A percentile compares a stretch with the other conserved stretches of the same genome.
Evolutionary conservation across 2,888 invertebrate genomes (phyloP).

Genomic region (Perithous albicinctus): DNA sequence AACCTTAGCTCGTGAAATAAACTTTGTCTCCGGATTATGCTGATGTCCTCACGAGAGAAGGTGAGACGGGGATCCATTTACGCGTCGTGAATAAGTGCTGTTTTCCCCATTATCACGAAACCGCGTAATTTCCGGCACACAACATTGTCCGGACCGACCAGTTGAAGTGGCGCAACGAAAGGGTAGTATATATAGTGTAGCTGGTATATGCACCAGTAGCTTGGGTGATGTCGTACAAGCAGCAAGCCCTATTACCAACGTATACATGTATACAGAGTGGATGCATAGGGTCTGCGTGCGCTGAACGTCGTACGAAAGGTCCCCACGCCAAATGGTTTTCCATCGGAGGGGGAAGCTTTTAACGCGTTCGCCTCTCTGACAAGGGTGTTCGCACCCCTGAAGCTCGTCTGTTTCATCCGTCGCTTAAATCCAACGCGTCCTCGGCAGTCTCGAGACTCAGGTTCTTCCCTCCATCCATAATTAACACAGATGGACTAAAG

Average conservation of each 20-base stretch:
- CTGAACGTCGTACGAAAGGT: conserved; percentile 7
- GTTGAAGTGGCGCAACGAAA: conserved; percentile 31
- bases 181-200: conserved; percentile 3
- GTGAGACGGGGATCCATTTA: conserved; percentile 13
- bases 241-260: conserved; percentile 10
- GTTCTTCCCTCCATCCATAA: background rate
- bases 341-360: conserved; percentile 25
- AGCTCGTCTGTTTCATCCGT: conserved; percentile 26
- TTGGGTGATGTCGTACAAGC: conserved; percentile 2
- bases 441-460: conserved; percentile 23
- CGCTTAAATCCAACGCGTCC: conserved; percentile 23
- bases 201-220: background rate
- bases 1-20: too few species aligned
- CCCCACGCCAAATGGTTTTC: conserved; percentile 35
- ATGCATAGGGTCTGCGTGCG: background rate
- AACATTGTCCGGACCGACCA: conserved; percentile 8
- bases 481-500: conserved; percentile 26
- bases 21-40: background rate
- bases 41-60: background rate
- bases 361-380: conserved; percentile 15
- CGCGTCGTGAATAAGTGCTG: conserved; percentile 43
- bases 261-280: too few species aligned
- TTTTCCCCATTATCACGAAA: conserved; percentile 67
- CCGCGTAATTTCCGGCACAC: conserved; percentile 66
- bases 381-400: conserved; percentile 23